Evolutionary conservation across 30 jellyfish, hydroid and myxozoan genomes (phyloP).

Genomic region (Turritopsis dohrnii): DNA sequence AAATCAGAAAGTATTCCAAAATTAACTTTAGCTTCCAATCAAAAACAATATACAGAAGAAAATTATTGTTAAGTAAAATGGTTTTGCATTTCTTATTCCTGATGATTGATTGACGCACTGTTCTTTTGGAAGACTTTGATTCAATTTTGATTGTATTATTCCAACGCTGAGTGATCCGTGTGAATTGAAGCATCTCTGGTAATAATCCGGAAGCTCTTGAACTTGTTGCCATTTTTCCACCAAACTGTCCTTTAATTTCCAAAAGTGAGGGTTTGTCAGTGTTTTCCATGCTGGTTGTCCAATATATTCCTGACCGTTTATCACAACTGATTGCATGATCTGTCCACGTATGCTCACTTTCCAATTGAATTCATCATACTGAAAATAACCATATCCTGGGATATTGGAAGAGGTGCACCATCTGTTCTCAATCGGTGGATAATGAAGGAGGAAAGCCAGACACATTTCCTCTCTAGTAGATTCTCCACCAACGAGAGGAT

Average conservation of each 20-base stretch:
- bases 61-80: not conserved
- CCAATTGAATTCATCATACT: not conserved
- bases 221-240: not conserved
- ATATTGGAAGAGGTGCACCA: constrained; percentile 19
- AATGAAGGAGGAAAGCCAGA: constrained; percentile 47
- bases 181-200: not conserved
- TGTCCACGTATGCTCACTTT: not conserved
- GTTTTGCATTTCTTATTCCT: not conserved
- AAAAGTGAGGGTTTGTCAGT: not conserved
- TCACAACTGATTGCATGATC: not conserved
- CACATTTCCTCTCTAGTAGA: constrained; percentile 70
- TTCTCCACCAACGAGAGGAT: constrained; percentile 39
- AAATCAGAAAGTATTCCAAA: no score
- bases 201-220: not conserved
- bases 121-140: not conserved
- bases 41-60: not conserved
- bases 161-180: not conserved
- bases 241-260: not conserved
- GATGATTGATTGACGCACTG: not conserved
- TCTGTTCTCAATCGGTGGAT: constrained; percentile 40
- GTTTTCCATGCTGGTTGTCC: not conserved
- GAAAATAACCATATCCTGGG: not conserved
- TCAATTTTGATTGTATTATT: not conserved
- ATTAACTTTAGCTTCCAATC: not conserved
- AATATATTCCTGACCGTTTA: not conserved